These are phyloP conservation scores for Ginglymostoma cirratum DNA, from an alignment of 2,113 vertebrate species.

Conservation along the genomic window DNA sequence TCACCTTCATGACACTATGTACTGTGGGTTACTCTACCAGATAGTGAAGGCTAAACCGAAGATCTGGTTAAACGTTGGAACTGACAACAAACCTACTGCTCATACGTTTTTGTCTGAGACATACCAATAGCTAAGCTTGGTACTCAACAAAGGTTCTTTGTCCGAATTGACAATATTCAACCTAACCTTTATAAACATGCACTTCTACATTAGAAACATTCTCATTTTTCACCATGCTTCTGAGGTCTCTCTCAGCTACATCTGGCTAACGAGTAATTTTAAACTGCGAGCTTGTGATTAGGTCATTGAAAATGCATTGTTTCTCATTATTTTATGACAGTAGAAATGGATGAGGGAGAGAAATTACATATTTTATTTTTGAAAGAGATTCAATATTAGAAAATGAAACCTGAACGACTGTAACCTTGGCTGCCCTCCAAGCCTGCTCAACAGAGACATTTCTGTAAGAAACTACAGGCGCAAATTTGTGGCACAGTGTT, in stretches of 20 bases:
- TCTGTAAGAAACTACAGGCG: background rate
- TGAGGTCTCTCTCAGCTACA: background rate
- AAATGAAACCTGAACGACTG: constrained; percentile 12
- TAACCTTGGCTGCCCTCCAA: constrained; percentile 21
- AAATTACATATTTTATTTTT: constrained; percentile 30
- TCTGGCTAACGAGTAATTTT: constrained; percentile 33
- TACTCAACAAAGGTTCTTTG: background rate
- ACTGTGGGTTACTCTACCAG: background rate
- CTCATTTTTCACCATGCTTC: background rate
- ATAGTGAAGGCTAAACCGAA: background rate
- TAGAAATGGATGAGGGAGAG: constrained; percentile 33
- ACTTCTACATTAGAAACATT: background rate
- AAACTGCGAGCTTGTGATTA: constrained; percentile 23
- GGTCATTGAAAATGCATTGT: constrained; percentile 23
- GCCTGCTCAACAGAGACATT: background rate
- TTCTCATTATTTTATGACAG: constrained; percentile 32
- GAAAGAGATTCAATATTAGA: constrained; percentile 25
- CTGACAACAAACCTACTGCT: background rate
- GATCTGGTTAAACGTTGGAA: background rate
- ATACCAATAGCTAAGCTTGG: background rate
- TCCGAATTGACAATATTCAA: background rate
- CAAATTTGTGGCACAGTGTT: background rate
- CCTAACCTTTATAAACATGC: background rate
- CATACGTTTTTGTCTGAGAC: background rate
- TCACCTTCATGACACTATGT: background rate